Conservation (phyloP, 2,888 invertebrate species). For the Nomada fabriciana region DNA sequence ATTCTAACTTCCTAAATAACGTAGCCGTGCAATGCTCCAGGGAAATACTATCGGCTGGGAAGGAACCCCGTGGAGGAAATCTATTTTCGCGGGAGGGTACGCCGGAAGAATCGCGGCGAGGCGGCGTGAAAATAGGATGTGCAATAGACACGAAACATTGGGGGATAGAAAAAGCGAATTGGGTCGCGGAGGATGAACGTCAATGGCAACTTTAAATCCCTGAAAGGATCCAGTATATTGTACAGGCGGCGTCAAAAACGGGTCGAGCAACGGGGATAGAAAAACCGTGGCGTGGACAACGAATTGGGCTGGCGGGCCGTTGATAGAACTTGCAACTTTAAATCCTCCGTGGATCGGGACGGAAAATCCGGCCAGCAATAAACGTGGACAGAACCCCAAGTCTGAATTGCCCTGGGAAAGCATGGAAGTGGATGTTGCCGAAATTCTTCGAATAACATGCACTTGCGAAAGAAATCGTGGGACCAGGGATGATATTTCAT, state of each 20-base stretch:
- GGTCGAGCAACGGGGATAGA: background rate
- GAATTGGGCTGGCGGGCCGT: constrained; percentile 6
- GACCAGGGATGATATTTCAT: too few relatives aligned
- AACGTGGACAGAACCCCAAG: background rate
- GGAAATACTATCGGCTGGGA: constrained; percentile 22
- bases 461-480: too few relatives aligned
- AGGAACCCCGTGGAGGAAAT: constrained; percentile 17
- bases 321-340: constrained; percentile 17
- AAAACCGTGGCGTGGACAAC: constrained; percentile 1
- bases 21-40: constrained; percentile 7
- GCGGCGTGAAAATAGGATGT: constrained; percentile 18
- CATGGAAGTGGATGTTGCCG: too few relatives aligned
- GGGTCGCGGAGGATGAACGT: constrained; percentile 29
- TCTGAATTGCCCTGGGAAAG: background rate
- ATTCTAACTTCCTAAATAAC: constrained; percentile 24
- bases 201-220: constrained; percentile 12
- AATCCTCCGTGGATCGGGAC: background rate
- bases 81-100: constrained; percentile 9
- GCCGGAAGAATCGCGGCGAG: constrained; percentile 19
- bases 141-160: constrained; percentile 28
- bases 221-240: background rate
- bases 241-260: background rate
- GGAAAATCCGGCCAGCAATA: constrained; percentile 13
- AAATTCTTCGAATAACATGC: too few relatives aligned
- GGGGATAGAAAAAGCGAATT: constrained; percentile 15